Conservation (phyloP, 1,140 invertebrate species). For the Holotrichia oblita region DNA sequence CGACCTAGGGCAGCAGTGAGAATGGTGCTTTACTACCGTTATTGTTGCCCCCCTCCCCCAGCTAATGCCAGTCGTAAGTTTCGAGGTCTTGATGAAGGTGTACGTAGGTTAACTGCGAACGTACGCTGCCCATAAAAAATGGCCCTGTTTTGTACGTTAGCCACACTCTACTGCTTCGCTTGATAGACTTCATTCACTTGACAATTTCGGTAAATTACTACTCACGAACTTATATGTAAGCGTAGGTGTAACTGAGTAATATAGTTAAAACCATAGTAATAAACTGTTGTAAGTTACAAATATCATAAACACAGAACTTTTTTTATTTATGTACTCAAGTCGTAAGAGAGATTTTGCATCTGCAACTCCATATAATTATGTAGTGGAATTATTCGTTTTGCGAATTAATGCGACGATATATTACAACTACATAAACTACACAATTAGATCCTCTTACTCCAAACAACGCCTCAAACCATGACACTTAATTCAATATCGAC, state of each 20-base stretch:
- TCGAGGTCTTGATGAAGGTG: background rate
- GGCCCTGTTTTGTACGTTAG: background rate
- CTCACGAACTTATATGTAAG: background rate
- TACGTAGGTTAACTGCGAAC: background rate
- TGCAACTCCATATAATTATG: too few relatives aligned
- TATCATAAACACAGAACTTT: background rate
- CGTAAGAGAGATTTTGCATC: too few relatives aligned
- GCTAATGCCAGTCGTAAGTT: background rate
- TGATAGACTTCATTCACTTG: too few relatives aligned
- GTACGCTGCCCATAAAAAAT: background rate
- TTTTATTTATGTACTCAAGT: too few relatives aligned
- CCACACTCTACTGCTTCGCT: background rate
- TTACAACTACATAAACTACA: too few relatives aligned
- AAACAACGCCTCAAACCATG: too few relatives aligned
- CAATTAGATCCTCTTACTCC: too few relatives aligned
- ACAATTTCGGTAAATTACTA: background rate
- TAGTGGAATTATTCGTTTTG: too few relatives aligned
- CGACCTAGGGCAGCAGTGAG: background rate
- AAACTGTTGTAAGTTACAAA: background rate
- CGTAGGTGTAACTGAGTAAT: background rate
- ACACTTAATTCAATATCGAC: too few relatives aligned
- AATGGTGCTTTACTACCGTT: background rate
- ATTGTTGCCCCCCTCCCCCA: background rate
- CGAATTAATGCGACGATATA: too few relatives aligned
- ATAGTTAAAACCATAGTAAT: too few relatives aligned